Evolutionary conservation across 2,888 invertebrate species (phyloP), one percentile per base, ranked within the genome.

Genomic region (Gymnosoma rotundatum): DNA sequence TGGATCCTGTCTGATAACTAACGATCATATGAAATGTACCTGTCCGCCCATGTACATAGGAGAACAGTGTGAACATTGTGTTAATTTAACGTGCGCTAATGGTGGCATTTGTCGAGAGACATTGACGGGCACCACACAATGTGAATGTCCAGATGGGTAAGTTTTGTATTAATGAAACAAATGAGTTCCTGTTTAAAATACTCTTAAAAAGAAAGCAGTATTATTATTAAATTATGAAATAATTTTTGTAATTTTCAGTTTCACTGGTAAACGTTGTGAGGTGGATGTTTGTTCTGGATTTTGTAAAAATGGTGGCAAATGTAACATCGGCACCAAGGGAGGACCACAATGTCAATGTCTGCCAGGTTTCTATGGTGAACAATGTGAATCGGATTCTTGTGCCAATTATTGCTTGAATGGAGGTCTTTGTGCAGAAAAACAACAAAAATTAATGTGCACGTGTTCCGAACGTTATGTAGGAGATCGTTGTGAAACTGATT

Each of bases 231-330:
- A 8, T 32, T 32, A 5, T 32, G n/a, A n/a, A n/a, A n/a, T 7
- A 32, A 32, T 8, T 36, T 7, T 14, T 32, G 36, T 52, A 16
- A 42, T 32, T 66, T 58, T 12, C 56, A 90, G 90, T 45, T 92
- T 88, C 56, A 89, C 93, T 0, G 95, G 95, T 5, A 93, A 93
- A 63, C 92, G 93, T 16, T 95, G 96, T 88, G 94, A 95, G 86
- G 92, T 93, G 52, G 93, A 94, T 87, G 91, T 92, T 8, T 95
- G 95, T 89, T 91, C 93, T 18, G 93, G 93, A 42, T 93, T 93
- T 85, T 95, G 95, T 88, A 93, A 93, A 81, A 94, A 92, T 72
- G 89, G 94, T 50, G 95, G 95, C 86, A 88, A 88, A 56, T 92
- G 92, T 70, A 88, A 87, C 45, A 89, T 92, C 58, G 90, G 90